These are phyloP conservation scores for Nothocercus nigrocapillus DNA, from an alignment of 2,113 vertebrate genomes.

Conservation along the genomic window DNA sequence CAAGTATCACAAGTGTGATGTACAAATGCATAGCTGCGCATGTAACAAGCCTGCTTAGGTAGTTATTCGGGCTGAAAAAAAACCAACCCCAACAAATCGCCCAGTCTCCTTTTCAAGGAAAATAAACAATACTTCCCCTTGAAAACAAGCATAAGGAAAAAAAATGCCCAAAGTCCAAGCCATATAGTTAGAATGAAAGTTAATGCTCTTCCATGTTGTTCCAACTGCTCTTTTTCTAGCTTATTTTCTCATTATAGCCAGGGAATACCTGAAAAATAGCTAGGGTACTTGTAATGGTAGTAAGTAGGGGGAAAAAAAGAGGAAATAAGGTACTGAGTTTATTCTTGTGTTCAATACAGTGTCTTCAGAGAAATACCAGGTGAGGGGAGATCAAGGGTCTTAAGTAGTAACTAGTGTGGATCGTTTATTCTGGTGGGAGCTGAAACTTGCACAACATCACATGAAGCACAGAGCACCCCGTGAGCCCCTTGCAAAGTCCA, in stretches of 20 bases:
- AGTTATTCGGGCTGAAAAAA: neutral
- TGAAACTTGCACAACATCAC: neutral
- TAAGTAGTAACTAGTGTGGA: neutral
- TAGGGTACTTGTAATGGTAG: neutral
- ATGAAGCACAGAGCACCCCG: neutral
- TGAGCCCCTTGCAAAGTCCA: accelerated
- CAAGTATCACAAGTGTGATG: neutral
- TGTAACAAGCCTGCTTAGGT: neutral
- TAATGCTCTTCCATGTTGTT: neutral
- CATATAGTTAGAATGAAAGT: neutral
- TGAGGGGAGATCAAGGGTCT: neutral
- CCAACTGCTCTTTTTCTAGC: neutral
- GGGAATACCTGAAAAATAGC: neutral
- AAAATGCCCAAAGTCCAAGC: neutral
- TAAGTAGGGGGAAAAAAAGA: too few relatives aligned
- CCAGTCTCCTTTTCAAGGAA: neutral
- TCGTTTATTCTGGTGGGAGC: neutral
- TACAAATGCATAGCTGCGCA: neutral
- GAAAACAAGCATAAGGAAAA: neutral
- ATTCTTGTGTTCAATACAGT: neutral
- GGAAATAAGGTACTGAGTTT: neutral
- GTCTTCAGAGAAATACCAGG: neutral
- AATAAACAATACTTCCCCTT: neutral
- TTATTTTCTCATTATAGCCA: neutral
- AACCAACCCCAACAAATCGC: neutral